Base-by-base conservation (phyloP, 30 jellyfish, hydroid and myxozoan genomes). In the Aurelia aurita complex sp. Pacific region DNA sequence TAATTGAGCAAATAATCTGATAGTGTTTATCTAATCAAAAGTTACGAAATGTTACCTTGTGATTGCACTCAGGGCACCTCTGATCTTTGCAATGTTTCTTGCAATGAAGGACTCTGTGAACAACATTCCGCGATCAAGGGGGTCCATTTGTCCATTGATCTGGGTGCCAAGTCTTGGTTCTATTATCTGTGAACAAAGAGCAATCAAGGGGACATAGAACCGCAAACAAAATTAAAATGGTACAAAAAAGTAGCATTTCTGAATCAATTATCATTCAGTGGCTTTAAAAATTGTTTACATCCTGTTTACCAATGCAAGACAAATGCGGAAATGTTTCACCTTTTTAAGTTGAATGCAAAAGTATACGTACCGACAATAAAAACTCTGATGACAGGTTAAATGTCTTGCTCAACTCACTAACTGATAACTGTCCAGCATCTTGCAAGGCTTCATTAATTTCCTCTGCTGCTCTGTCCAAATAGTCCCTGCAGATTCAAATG, bases 371-470 rank as follows among this genome's bases (percentile, higher is more conserved):
- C 0, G 97, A 66, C 14, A 89, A 42, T 1, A 94, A 87, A 74
- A 94, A 94, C 18, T 94, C 99, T 59, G 96, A 52, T 1, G 99
- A 86, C 68, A 94, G 71, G 79, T 85, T 89, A 80, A 94, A 94
- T 16, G 99, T 88, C 59, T 88, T 94, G 87, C 98, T 95, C 17
- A 88, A 71, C 15, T 94, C 99, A 57, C 89, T 97, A 43, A 94
- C 87, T n/a, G 96, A 73, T 51, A 89, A 85, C 64, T 94, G 99
- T 5, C 99, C 99, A 33, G 96, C 92, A 59, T 88, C 99, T 94
- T 94, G 99, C 40, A 94, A 83, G 36, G 97, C 84, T 73, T 94
- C 99, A 81, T 94, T 94, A 9, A 94, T 94, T 79, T 94, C 99
- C 51, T 94, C 99, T 10, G 97, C 97, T 12, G 97, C 89, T 76